phyloP scores from a whole-genome alignment of 2,113 vertebrate genomes.

The mouse (Mus musculus) region GRCm39 chr2:113024001-113024500 shows the following conservation, averaged over 20 bases:
- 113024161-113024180: neutral
- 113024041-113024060: conserved; percentile 16
- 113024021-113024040: neutral
- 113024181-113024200: neutral
- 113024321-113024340: conserved; percentile 56
- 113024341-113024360: conserved; percentile 70
- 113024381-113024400: neutral
- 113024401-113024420: conserved; percentile 50
- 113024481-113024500: conserved; percentile 53
- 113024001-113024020: neutral
- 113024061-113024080: neutral
- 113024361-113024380: conserved; percentile 83
- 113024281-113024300: conserved; percentile 72
- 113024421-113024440: neutral
- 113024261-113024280: conserved; percentile 63
- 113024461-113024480: conserved; percentile 23
- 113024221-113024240: conserved; percentile 33
- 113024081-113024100: conserved; percentile 36
- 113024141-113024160: neutral
- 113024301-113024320: conserved; percentile 54
- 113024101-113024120: neutral
- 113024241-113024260: conserved; percentile 65
- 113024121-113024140: neutral
- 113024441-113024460: conserved; percentile 8
- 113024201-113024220: conserved; percentile 27